Evolutionary conservation across 2,113 vertebrate species (phyloP).

Genomic region (Mesocricetus auratus): DNA sequence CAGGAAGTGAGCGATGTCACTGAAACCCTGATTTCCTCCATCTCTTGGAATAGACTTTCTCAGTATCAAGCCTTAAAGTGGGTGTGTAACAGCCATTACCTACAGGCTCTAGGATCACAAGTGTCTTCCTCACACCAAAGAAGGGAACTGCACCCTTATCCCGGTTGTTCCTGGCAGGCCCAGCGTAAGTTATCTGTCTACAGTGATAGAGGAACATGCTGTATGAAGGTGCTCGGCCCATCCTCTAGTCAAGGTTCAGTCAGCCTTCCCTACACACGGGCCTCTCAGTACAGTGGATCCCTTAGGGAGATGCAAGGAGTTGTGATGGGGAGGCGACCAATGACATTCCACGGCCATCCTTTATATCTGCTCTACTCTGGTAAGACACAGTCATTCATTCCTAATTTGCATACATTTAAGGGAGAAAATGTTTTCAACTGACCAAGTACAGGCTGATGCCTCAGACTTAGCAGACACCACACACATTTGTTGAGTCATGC

Average conservation of each 20-base stretch:
- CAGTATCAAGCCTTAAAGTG: background rate
- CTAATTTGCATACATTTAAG: background rate
- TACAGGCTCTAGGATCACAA: background rate
- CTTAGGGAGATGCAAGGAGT: background rate
- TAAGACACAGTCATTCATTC: background rate
- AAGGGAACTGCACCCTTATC: background rate
- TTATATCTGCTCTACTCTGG: background rate
- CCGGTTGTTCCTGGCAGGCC: background rate
- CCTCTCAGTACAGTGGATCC: background rate
- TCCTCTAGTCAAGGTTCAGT: background rate
- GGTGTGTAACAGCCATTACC: background rate
- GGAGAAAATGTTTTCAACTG: background rate
- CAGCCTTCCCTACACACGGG: background rate
- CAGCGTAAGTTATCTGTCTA: background rate
- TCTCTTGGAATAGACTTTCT: background rate
- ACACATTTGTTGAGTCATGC: background rate
- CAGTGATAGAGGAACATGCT: background rate
- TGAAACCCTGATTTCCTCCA: background rate
- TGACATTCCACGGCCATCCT: background rate
- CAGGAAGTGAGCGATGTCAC: background rate
- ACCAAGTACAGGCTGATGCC: background rate
- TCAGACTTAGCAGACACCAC: background rate
- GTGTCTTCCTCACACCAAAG: conserved; percentile 1
- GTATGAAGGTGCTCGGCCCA: background rate
- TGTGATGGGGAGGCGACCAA: background rate